A percentile compares a stretch with the other conserved stretches of the same genome.
Evolutionary conservation across 2,113 vertebrate species (phyloP).

Genomic region (Picathartes gymnocephalus): DNA sequence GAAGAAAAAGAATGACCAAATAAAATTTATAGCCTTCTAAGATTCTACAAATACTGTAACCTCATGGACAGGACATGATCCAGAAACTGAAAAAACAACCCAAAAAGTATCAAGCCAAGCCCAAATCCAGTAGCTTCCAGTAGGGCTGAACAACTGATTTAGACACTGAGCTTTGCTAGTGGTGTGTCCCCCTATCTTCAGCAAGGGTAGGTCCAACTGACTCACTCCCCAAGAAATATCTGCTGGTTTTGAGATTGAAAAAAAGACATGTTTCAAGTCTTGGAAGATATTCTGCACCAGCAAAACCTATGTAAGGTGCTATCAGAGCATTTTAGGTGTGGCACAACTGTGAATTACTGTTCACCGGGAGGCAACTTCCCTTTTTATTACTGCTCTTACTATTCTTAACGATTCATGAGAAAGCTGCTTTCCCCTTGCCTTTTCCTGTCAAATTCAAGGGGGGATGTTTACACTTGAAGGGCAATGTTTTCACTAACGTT

Average conservation of each 20-base stretch:
- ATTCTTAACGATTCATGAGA: background rate
- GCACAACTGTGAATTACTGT: background rate
- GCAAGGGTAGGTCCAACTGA: background rate
- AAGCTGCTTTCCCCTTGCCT: background rate
- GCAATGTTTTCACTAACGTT: background rate
- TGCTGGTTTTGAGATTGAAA: background rate
- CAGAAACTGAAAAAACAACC: background rate
- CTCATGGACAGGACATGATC: background rate
- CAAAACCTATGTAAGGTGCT: background rate
- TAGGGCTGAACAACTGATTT: background rate
- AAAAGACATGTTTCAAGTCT: background rate
- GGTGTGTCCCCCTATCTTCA: background rate
- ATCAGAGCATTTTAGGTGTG: background rate
- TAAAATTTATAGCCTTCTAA: background rate
- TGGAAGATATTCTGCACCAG: background rate
- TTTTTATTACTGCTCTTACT: background rate
- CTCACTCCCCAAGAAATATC: background rate
- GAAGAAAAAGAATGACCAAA: background rate
- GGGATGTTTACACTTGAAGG: background rate
- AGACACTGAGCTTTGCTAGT: background rate
- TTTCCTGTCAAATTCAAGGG: background rate
- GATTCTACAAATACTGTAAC: background rate
- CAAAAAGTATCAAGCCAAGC: background rate
- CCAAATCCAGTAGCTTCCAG: background rate
- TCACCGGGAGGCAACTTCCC: background rate